A percentile compares a stretch with the other conserved stretches of the same genome.
These are phyloP conservation scores for Xanthorhoe designata DNA, from an alignment of 2,888 invertebrate species.

Conservation along the genomic window DNA sequence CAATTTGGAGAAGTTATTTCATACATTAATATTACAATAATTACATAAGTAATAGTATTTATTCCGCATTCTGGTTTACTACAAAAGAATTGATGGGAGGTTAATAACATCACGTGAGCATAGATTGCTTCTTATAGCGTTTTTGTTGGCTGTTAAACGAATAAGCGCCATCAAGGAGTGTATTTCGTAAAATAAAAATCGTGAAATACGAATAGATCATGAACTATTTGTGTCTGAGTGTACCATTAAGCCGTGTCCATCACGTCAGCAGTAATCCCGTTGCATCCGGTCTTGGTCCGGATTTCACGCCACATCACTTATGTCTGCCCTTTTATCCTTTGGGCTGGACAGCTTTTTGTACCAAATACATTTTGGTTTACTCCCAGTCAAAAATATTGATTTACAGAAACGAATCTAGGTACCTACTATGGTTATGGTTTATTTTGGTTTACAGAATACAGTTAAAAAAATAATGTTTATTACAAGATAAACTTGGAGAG, in stretches of 20 bases:
- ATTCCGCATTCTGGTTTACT: too few species aligned
- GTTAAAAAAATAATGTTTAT: too few species aligned
- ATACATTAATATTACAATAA: too few species aligned
- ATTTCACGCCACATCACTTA: constrained; percentile 36
- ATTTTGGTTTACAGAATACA: too few species aligned
- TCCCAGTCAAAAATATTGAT: background rate
- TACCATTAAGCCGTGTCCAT: constrained; percentile 45
- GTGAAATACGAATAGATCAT: background rate
- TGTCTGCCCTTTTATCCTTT: constrained; percentile 26
- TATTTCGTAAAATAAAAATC: background rate
- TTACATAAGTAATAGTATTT: too few species aligned
- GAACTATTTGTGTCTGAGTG: background rate
- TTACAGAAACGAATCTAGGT: too few species aligned
- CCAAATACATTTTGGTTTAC: background rate
- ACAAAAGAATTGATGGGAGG: constrained; percentile 12
- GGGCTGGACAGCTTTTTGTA: background rate
- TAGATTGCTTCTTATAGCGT: background rate
- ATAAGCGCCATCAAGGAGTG: too few species aligned
- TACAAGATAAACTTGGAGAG: too few species aligned
- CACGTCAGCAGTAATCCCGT: constrained; percentile 47
- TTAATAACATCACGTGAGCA: constrained; percentile 16
- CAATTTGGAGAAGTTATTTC: too few species aligned
- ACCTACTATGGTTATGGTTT: too few species aligned
- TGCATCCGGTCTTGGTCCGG: constrained; percentile 36
- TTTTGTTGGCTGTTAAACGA: too few species aligned